Evolutionary conservation across 2,113 vertebrate species (phyloP).

Genomic region (Mormyrus lacerda): DNA sequence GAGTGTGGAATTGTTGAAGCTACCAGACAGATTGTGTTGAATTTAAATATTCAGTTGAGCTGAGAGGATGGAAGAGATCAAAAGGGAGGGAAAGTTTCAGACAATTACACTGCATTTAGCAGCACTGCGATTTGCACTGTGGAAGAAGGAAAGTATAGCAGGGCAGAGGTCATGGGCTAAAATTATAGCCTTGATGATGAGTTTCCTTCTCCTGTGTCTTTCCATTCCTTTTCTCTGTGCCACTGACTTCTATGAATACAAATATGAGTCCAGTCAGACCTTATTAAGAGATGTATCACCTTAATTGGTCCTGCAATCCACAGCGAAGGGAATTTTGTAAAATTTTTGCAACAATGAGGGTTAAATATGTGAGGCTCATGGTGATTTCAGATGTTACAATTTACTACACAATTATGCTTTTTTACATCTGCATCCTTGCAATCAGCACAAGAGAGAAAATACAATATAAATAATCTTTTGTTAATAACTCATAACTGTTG

Average conservation of each 20-base stretch:
- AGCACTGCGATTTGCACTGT: background rate
- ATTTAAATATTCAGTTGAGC: background rate
- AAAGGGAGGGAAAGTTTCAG: background rate
- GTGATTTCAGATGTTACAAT: conserved; percentile 21
- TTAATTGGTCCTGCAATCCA: conserved; percentile 27
- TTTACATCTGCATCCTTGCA: background rate
- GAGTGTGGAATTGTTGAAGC: background rate
- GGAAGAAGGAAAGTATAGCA: background rate
- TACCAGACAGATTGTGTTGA: background rate
- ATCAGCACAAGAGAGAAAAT: background rate
- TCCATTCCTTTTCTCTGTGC: conserved; percentile 67
- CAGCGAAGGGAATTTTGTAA: background rate
- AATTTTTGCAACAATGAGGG: conserved; percentile 29
- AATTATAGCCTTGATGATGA: conserved; percentile 44
- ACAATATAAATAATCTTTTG: background rate
- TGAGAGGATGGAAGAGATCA: background rate
- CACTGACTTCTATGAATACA: conserved; percentile 64
- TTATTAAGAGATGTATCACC: conserved; percentile 66
- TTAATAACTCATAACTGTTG: background rate
- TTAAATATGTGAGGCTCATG: conserved; percentile 35
- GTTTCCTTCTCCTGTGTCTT: conserved; percentile 59
- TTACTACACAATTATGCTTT: background rate
- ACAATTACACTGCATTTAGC: background rate
- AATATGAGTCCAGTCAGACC: conserved; percentile 58
- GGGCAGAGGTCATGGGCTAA: background rate